Evolutionary conservation across 2,888 invertebrate genomes (phyloP).

Genomic region (Phortica okadai): DNA sequence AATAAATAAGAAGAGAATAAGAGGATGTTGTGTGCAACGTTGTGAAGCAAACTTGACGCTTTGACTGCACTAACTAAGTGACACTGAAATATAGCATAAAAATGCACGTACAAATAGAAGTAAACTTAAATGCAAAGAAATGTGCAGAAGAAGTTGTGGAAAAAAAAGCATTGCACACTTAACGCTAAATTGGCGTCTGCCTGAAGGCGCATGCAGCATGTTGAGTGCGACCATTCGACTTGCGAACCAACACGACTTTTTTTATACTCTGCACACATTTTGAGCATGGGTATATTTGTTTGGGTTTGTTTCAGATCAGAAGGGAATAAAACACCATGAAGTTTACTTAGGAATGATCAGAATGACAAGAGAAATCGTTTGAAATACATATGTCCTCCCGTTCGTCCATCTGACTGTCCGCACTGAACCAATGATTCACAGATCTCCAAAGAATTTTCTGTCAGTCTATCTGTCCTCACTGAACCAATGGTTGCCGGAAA

Average conservation of each 20-base stretch:
- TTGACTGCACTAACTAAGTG: constrained; percentile 13
- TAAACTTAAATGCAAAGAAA: constrained; percentile 5
- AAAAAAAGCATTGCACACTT: constrained; percentile 38
- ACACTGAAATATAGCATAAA: constrained; percentile 13
- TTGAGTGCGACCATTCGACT: constrained; percentile 46
- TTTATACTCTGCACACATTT: constrained; percentile 27
- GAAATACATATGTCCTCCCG: neutral
- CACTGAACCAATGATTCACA: too few species aligned
- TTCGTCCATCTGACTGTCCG: too few species aligned
- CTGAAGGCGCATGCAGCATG: constrained; percentile 20
- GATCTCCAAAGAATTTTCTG: too few species aligned
- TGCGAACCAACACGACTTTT: constrained; percentile 35
- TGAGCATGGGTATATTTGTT: neutral
- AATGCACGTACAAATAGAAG: constrained; percentile 12
- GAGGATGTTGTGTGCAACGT: too few species aligned
- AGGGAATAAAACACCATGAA: neutral
- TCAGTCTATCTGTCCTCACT: too few species aligned
- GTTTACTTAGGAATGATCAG: too few species aligned
- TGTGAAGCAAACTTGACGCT: neutral
- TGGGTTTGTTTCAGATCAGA: neutral
- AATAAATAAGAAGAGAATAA: neutral
- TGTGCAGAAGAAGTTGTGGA: neutral
- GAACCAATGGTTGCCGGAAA: too few species aligned
- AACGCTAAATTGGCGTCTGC: constrained; percentile 63
- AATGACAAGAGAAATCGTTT: neutral